phyloP scores from a whole-genome alignment of 2,797 vertebrate genomes.

The Pyrocephalus nanus region DNA sequence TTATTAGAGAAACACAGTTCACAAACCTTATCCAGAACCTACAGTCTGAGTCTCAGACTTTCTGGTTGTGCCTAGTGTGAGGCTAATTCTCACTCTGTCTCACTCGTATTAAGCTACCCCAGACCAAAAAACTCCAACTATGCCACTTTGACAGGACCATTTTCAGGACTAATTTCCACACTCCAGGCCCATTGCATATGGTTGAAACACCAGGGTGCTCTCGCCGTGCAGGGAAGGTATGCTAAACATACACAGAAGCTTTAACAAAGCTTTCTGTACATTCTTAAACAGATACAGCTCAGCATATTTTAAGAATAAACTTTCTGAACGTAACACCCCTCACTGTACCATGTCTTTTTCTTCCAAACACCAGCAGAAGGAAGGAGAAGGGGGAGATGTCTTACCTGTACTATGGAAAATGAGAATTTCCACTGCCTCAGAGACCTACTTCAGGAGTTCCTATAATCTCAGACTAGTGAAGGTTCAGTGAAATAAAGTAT shows the following conservation, averaged over 20 bases:
- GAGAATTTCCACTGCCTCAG: background rate
- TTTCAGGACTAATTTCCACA: background rate
- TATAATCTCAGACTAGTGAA: background rate
- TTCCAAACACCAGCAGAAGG: background rate
- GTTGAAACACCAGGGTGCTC: background rate
- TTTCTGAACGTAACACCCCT: background rate
- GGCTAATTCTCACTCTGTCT: background rate
- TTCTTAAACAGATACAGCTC: background rate
- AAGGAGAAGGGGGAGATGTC: background rate
- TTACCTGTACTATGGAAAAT: background rate
- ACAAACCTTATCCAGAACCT: background rate
- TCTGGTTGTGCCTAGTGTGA: background rate
- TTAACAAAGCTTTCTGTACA: background rate
- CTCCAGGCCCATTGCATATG: rapidly evolving
- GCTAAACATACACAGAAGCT: background rate
- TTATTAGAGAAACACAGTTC: background rate
- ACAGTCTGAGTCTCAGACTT: background rate
- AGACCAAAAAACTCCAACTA: background rate
- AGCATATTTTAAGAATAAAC: background rate
- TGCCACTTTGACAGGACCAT: background rate
- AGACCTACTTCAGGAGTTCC: background rate
- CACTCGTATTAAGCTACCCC: background rate
- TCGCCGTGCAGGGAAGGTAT: background rate
- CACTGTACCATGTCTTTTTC: background rate
- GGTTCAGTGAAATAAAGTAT: background rate